Conservation (phyloP, 2,113 vertebrate species). For the Picathartes gymnocephalus region DNA sequence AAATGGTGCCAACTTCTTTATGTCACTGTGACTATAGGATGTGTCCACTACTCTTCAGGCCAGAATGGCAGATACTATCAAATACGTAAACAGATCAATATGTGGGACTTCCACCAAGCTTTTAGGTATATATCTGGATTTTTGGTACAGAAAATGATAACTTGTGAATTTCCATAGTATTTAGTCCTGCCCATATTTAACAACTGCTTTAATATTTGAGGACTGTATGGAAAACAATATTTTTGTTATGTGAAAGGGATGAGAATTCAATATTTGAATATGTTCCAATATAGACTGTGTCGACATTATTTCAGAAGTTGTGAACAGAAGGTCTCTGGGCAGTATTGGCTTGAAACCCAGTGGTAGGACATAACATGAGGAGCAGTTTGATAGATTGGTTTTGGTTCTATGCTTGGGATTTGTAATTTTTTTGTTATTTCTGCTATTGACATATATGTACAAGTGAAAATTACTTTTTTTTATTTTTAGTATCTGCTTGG, state of each 20-base stretch:
- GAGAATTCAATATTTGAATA: not conserved
- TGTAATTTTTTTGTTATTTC: not conserved
- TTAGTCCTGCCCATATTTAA: not conserved
- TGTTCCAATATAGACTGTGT: not conserved
- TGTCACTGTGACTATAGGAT: not conserved
- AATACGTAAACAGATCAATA: not conserved
- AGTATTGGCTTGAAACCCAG: not conserved
- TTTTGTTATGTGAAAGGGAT: not conserved
- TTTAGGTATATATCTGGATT: not conserved
- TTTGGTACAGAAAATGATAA: not conserved
- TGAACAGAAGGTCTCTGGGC: not conserved
- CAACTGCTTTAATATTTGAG: not conserved
- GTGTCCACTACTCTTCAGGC: not conserved
- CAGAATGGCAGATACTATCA: not conserved
- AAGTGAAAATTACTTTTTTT: not conserved
- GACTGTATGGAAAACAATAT: not conserved
- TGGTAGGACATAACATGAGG: not conserved
- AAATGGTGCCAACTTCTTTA: not conserved
- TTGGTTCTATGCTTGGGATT: not conserved
- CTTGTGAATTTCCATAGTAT: not conserved
- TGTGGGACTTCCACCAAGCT: not conserved
- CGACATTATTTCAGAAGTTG: not conserved
- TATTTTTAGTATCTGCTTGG: not conserved
- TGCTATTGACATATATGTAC: not conserved
- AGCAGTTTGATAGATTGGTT: not conserved